Evolutionary conservation across 2,888 invertebrate species (phyloP).

Genomic region (Agrochola circellaris): DNA sequence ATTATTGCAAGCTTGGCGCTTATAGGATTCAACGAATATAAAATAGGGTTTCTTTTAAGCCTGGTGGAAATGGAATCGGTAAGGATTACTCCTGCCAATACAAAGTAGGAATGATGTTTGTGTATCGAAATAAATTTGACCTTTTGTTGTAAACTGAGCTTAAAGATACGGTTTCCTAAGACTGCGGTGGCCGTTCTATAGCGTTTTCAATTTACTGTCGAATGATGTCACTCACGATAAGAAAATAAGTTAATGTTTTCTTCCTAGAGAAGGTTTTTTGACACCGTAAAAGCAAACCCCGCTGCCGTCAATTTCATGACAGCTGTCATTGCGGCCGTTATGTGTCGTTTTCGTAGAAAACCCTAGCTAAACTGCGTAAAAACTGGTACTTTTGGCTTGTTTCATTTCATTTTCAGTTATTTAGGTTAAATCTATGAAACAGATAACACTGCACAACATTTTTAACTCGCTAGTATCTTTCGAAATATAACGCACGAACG

Average conservation of each 20-base stretch:
- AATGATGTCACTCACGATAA: not conserved
- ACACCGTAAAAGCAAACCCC: too few species aligned
- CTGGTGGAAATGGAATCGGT: not conserved
- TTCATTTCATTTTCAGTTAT: not conserved
- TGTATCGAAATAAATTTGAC: conserved; percentile 3
- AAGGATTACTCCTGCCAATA: conserved; percentile 16
- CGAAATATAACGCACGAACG: conserved; percentile 16
- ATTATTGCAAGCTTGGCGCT: conserved; percentile 42
- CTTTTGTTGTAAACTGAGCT: not conserved
- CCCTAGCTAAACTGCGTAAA: not conserved
- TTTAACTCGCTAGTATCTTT: conserved; percentile 12
- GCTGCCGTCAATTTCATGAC: too few species aligned
- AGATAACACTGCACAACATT: not conserved
- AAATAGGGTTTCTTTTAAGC: conserved; percentile 37
- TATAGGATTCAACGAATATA: conserved; percentile 20
- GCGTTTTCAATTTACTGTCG: too few species aligned
- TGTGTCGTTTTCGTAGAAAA: not conserved
- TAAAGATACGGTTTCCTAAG: not conserved
- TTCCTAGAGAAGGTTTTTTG: not conserved
- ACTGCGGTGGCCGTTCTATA: too few species aligned
- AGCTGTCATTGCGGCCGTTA: not conserved
- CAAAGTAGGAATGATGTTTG: conserved; percentile 10
- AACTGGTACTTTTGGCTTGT: not conserved
- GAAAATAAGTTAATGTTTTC: not conserved
- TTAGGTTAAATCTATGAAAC: not conserved